Conservation (phyloP, 2,113 vertebrate species). For the Craseonycteris thonglongyai region DNA sequence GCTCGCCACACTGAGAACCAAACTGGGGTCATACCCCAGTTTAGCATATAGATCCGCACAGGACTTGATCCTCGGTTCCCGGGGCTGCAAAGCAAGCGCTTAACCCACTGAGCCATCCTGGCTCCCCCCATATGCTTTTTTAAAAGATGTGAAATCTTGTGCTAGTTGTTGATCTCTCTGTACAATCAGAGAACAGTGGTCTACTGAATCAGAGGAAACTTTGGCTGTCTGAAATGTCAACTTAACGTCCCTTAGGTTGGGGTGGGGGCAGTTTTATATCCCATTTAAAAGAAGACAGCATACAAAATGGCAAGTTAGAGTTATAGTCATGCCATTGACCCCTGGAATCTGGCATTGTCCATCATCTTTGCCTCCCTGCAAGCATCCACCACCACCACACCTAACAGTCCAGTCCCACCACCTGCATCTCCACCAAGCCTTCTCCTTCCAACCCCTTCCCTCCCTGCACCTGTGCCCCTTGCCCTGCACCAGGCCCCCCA, state of each 20-base stretch:
- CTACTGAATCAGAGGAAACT: neutral
- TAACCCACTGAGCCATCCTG: too few species aligned
- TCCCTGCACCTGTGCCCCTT: neutral
- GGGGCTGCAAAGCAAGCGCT: too few species aligned
- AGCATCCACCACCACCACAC: neutral
- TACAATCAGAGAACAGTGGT: neutral
- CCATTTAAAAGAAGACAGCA: neutral
- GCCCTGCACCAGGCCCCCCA: neutral
- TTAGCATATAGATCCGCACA: too few species aligned
- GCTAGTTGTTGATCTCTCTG: neutral
- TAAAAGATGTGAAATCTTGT: neutral
- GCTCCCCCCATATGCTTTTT: too few species aligned
- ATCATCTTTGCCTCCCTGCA: neutral
- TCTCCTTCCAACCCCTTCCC: neutral
- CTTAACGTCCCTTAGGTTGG: neutral
- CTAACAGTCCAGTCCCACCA: neutral
- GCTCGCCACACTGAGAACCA: too few species aligned
- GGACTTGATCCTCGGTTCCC: too few species aligned
- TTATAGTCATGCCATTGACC: neutral
- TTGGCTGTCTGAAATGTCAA: neutral
- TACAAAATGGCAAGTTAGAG: neutral
- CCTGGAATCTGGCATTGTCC: neutral
- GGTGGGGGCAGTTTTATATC: neutral
- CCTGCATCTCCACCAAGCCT: neutral
- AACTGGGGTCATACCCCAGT: too few species aligned